phyloP scores from a whole-genome alignment of 2,113 vertebrate species.

The Panthera uncia region DNA sequence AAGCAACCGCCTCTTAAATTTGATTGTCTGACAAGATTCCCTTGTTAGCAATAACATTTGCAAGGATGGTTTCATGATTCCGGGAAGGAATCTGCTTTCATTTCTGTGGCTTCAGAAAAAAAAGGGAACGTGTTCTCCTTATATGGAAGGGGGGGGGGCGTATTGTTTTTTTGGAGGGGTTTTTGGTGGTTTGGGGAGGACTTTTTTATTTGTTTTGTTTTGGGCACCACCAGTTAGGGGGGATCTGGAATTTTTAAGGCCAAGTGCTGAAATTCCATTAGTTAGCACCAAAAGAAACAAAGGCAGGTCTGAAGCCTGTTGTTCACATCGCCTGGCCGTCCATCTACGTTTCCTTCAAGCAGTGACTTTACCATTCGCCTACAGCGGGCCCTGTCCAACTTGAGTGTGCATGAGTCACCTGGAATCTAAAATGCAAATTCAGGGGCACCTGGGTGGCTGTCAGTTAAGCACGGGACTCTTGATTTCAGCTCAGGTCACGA shows the following conservation, averaged over 20 bases:
- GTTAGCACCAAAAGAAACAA: neutral
- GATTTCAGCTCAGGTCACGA: too few species aligned
- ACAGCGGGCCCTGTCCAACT: neutral
- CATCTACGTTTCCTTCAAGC: neutral
- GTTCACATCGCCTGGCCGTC: neutral
- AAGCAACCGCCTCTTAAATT: neutral
- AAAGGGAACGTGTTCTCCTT: neutral
- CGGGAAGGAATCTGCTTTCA: neutral
- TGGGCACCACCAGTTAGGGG: neutral
- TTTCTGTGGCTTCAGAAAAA: neutral
- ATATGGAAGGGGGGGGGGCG: neutral
- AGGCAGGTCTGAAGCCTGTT: neutral
- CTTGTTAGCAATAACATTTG: neutral
- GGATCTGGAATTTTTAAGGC: neutral
- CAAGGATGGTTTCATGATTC: neutral
- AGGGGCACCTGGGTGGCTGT: too few species aligned
- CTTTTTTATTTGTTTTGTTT: neutral
- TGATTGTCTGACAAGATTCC: conserved; percentile 40
- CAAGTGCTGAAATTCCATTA: neutral
- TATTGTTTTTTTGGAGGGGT: too few species aligned
- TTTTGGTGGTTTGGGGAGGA: too few species aligned
- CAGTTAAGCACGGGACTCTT: too few species aligned
- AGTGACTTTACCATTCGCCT: neutral
- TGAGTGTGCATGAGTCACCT: neutral
- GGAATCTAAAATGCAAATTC: too few species aligned